Conservation (phyloP, 53 echinoderm and acorn worm species). For the Antedon mediterranea region DNA sequence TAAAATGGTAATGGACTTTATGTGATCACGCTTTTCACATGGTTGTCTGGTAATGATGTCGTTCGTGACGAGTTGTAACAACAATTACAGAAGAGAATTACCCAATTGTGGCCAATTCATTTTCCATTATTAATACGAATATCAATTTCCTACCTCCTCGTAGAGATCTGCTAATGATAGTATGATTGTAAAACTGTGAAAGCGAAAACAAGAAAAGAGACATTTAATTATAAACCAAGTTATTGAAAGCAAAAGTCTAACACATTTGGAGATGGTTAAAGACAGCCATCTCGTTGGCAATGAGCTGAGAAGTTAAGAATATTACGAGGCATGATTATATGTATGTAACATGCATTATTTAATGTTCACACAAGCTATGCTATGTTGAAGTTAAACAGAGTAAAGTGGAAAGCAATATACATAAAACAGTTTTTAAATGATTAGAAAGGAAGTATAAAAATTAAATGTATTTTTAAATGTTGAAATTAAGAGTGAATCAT, state of each 20-base stretch:
- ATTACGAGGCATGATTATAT: neutral
- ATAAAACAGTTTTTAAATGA: neutral
- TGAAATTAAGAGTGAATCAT: neutral
- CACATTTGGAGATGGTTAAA: neutral
- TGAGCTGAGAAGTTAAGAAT: neutral
- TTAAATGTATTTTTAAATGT: neutral
- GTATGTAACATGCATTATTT: neutral
- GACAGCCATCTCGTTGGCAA: neutral
- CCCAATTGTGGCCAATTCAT: slow-evolving; percentile 1
- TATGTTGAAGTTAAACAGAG: neutral
- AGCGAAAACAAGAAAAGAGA: neutral
- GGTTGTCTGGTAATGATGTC: neutral
- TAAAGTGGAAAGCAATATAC: neutral
- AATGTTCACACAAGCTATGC: neutral
- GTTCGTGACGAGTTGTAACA: slow-evolving; percentile 1
- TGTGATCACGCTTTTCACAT: slow-evolving; percentile 1
- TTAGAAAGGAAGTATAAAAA: neutral
- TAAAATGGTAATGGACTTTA: slow-evolving; percentile 1
- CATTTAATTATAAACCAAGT: neutral
- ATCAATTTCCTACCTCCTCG: neutral
- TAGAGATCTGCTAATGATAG: neutral
- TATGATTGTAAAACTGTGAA: slow-evolving; percentile 1
- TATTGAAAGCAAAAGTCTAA: neutral
- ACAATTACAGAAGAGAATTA: neutral
- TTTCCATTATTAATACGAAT: neutral